A percentile compares a stretch with the other conserved stretches of the same genome.
These are phyloP conservation scores for Hermetia illucens DNA, from an alignment of 1,140 invertebrate species.

Conservation along the genomic window DNA sequence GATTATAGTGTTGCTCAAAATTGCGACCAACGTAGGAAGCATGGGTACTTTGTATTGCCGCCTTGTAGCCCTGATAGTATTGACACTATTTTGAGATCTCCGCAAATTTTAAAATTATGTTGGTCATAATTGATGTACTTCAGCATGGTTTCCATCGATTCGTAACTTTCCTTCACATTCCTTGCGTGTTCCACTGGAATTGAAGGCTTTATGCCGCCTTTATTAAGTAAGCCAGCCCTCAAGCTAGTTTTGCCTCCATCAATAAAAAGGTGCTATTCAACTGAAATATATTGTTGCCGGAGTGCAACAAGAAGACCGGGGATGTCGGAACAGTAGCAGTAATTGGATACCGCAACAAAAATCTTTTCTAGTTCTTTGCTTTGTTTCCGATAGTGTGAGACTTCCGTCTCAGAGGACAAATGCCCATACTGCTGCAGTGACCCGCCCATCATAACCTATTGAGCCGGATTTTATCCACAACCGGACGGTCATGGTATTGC, in stretches of 20 bases:
- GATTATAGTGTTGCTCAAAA: too few relatives aligned
- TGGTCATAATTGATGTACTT: conserved; percentile 19
- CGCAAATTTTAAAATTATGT: conserved; percentile 22
- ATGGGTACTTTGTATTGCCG: conserved; percentile 31
- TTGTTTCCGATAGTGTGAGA: too few relatives aligned
- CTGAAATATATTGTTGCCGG: conserved; percentile 7
- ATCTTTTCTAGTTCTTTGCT: too few relatives aligned
- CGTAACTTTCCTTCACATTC: too few relatives aligned
- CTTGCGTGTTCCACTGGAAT: conserved; percentile 14
- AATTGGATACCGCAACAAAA: too few relatives aligned
- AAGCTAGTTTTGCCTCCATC: conserved; percentile 16
- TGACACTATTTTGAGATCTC: conserved; percentile 26
- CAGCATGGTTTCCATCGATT: conserved; percentile 13
- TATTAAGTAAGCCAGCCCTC: conserved; percentile 15
- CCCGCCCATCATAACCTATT: too few relatives aligned
- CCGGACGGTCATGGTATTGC: too few relatives aligned
- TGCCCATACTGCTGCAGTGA: too few relatives aligned
- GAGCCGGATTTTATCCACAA: too few relatives aligned
- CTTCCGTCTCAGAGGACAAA: too few relatives aligned
- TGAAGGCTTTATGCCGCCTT: conserved; percentile 12
- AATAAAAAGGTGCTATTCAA: conserved; percentile 17
- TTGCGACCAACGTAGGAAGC: conserved; percentile 31
- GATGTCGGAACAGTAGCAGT: conserved; percentile 15
- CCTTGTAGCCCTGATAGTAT: conserved; percentile 26
- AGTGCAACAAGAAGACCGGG: conserved; percentile 14